Evolutionary conservation across 2,888 invertebrate genomes (phyloP).

Genomic region (Cosmia trapezina): DNA sequence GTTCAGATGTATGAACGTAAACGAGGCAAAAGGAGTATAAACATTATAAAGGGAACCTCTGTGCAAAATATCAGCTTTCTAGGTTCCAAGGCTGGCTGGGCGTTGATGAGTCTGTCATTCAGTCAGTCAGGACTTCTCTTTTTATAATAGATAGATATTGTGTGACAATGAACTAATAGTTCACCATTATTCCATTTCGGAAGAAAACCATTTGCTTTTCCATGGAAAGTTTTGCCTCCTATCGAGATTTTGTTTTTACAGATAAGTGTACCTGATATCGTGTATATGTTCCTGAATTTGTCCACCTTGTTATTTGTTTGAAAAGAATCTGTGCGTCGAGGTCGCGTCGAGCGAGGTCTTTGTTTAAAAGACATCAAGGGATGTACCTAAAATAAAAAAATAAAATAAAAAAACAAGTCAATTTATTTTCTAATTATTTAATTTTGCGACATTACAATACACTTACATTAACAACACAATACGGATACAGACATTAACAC

Average conservation of each 20-base stretch:
- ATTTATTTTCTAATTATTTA: constrained; percentile 35
- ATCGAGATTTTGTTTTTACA: not conserved
- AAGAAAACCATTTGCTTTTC: not conserved
- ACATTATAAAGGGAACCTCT: no score
- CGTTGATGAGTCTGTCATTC: no score
- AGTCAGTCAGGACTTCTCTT: no score
- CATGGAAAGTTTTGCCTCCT: not conserved
- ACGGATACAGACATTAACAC: constrained; percentile 37
- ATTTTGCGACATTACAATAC: constrained; percentile 60
- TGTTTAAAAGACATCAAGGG: not conserved
- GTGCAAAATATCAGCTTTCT: no score
- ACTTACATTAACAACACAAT: constrained; percentile 59
- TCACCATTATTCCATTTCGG: not conserved
- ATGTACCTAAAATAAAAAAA: not conserved
- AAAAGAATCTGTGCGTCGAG: not conserved
- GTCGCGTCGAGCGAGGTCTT: no score
- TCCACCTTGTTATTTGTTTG: not conserved
- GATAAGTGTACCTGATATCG: no score
- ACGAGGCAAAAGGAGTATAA: no score
- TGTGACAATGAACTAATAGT: not conserved
- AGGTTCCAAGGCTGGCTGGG: no score
- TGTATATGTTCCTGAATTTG: not conserved
- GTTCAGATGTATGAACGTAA: not conserved
- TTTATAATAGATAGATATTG: no score
- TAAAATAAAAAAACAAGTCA: constrained; percentile 4